Percentiles rank a stretch among this genome's conserved stretches.
Conservation (phyloP, 2,113 vertebrate genomes). For the Gracilinanus agilis region DNA sequence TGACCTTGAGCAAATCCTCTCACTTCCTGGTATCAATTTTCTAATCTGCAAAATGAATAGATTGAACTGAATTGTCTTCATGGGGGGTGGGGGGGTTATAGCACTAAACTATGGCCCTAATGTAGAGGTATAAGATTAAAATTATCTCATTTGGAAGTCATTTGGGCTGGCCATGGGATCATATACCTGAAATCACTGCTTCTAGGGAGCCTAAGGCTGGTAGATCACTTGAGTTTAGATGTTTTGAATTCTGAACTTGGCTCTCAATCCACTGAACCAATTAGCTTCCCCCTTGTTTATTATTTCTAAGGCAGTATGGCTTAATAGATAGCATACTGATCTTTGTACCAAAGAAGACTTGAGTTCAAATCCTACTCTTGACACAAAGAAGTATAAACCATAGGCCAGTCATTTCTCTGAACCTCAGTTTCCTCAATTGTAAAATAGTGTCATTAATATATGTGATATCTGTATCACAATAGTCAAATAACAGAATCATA, state of each 20-base stretch:
- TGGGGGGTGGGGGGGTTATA: background rate
- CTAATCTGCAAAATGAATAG: background rate
- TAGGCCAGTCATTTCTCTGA: no score
- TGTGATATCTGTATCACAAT: no score
- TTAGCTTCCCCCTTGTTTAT: background rate
- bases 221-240: background rate
- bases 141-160: background rate
- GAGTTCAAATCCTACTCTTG: no score
- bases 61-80: background rate
- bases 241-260: background rate
- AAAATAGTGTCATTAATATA: no score
- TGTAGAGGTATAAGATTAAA: background rate
- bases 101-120: background rate
- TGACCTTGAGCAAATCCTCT: background rate
- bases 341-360: background rate
- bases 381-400: no score
- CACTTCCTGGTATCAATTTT: background rate
- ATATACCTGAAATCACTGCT: background rate
- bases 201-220: background rate
- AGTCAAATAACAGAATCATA: no score
- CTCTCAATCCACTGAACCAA: background rate
- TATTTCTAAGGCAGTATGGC: background rate
- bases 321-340: background rate
- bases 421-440: no score
- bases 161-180: background rate